A percentile compares a stretch with the other conserved stretches of the same genome.
phyloP scores from a whole-genome alignment of 2,113 vertebrate genomes.

The Pangasianodon hypophthalmus region DNA sequence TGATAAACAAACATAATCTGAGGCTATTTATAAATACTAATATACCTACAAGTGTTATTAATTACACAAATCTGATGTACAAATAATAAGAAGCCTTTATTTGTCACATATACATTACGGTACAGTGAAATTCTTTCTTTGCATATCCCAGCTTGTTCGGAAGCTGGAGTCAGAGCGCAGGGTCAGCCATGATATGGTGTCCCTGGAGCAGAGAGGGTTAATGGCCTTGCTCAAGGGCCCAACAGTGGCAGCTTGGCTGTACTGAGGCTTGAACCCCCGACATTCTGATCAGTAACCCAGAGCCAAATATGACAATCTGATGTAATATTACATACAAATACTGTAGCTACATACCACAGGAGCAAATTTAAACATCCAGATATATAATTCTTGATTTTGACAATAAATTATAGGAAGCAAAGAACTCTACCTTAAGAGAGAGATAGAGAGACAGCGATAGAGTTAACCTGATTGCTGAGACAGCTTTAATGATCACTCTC shows the following conservation, averaged over 20 bases:
- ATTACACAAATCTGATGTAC: neutral
- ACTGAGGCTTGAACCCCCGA: too few species aligned
- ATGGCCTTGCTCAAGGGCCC: too few species aligned
- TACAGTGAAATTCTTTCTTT: neutral
- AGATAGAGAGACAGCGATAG: neutral
- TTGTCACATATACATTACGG: neutral
- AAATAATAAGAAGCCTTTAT: neutral
- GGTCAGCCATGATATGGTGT: too few species aligned
- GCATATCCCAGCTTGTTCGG: neutral
- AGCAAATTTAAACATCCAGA: neutral
- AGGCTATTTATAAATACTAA: slow-evolving; percentile 1
- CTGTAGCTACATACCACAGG: neutral
- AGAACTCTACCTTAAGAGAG: neutral
- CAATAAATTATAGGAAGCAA: neutral
- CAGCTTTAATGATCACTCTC: slow-evolving; percentile 69
- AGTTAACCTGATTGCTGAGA: slow-evolving; percentile 69
- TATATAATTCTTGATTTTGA: neutral
- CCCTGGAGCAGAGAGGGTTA: too few species aligned
- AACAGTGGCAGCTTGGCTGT: neutral
- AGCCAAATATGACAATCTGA: neutral
- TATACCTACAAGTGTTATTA: slow-evolving; percentile 11
- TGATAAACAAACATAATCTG: slow-evolving; percentile 8
- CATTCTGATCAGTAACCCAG: neutral
- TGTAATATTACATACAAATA: too few species aligned
- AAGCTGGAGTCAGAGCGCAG: neutral